phyloP scores from a whole-genome alignment of 2,888 invertebrate genomes.

The Thecophora atra region DNA sequence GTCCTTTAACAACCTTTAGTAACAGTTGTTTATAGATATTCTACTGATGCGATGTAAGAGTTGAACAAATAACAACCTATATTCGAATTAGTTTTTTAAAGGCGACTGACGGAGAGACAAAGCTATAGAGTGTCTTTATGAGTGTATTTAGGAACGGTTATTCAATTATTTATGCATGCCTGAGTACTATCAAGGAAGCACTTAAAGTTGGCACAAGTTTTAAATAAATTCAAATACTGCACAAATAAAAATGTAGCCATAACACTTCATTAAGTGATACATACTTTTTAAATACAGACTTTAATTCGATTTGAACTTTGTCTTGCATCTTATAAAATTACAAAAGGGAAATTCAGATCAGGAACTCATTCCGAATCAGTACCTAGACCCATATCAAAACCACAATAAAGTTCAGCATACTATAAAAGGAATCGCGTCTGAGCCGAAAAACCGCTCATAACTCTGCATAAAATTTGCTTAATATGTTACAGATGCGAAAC shows the following conservation, averaged over 20 bases:
- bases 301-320: no score
- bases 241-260: no score
- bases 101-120: background rate
- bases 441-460: background rate
- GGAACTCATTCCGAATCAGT: no score
- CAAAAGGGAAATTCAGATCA: no score
- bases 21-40: background rate
- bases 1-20: background rate
- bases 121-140: background rate
- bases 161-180: background rate
- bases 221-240: no score
- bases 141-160: background rate
- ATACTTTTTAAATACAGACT: no score
- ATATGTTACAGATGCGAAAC: slow-evolving; percentile 24
- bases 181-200: background rate
- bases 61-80: slow-evolving; percentile 25
- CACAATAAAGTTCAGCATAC: no score
- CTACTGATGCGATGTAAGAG: background rate
- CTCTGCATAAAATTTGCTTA: slow-evolving; percentile 33
- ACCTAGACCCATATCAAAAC: no score
- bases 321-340: no score
- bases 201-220: no score
- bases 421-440: no score
- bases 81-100: slow-evolving; percentile 24
- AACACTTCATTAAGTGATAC: no score